Evolutionary conservation across 2,797 vertebrate species (phyloP).

Genomic region (Coranthus polyacanthus): DNA sequence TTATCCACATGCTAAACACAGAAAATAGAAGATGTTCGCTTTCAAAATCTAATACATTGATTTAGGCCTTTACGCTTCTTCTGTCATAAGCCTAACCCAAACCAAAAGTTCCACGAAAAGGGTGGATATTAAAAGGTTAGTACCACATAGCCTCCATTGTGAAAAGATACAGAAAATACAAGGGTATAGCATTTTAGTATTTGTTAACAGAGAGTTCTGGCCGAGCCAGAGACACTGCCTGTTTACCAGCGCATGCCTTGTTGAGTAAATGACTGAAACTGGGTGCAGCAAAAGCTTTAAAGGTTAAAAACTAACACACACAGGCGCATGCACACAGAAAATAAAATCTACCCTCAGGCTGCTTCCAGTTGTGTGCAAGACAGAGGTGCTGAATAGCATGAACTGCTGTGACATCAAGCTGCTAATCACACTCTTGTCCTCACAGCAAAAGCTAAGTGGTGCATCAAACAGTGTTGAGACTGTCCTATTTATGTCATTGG

Average conservation of each 20-base stretch:
- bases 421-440: constrained; percentile 53
- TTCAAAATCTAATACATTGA: too few relatives aligned
- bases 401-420: constrained; percentile 53
- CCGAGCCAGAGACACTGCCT: not conserved
- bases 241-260: constrained; percentile 22
- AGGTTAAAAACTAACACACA: constrained; percentile 39
- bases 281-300: constrained; percentile 26
- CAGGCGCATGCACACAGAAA: constrained; percentile 20
- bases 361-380: constrained; percentile 44
- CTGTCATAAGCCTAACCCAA: too few relatives aligned
- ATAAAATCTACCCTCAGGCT: constrained; percentile 41
- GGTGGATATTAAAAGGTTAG: too few relatives aligned
- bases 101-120: too few relatives aligned
- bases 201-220: constrained; percentile 9
- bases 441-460: constrained; percentile 24
- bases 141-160: too few relatives aligned
- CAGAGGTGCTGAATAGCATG: constrained; percentile 40
- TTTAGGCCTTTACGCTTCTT: too few relatives aligned
- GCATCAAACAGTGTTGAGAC: constrained; percentile 33
- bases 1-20: too few relatives aligned
- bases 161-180: not conserved
- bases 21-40: too few relatives aligned
- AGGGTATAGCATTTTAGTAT: not conserved
- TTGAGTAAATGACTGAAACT: constrained; percentile 23
- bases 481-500: constrained; percentile 46